Evolutionary conservation across 2,888 invertebrate species (phyloP), one percentile per base, ranked within the genome.

Genomic region (Schizotus pectinicornis): DNA sequence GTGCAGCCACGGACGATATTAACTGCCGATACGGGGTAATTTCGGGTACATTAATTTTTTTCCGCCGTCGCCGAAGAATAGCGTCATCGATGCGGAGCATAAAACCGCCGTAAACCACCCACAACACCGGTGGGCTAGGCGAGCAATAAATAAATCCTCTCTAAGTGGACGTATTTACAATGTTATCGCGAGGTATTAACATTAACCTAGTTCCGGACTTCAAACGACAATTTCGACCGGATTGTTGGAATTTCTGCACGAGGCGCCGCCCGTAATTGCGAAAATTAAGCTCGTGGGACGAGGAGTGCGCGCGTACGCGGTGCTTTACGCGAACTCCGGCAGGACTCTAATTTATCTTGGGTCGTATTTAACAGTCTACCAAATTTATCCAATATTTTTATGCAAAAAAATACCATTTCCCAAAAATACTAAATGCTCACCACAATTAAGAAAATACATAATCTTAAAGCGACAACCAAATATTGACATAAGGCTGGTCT

Each of bases 11-110:
- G 22, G 22, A 14, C 35, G 22, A 47, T 35, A n/a, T 35, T 47
- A 35, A 45, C 33, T 32, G 13, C 45, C 33, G 37, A 52, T 43
- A 30, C 43, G 43, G 52, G 52, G 42, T 52, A 52, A 52, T 52
- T 33, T 5, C 6, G 7, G 6, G 11, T 34, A 12, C 6, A 33
- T 46, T 34, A 35, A 35, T 38, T 9, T 11, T 11, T 35, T 35
- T 35, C 36, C 36, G 11, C 11, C 3, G 11, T 9, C 36, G 11
- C n/a, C 36, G 36, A 35, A 37, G 11, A 13, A 38, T 12, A 38
- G 22, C 22, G 14, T 13, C 8, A 38, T 39, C 11, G 6, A 7
- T 39, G 1, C 9, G 31, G 12, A 9, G n/a, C 11, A 3, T 11
- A 9, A 42, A 42, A 32, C 32, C 30, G 9, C 42, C 42, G 12